Base-by-base conservation (phyloP, 2,888 invertebrate genomes). In the Drosophila helvetica region DNA sequence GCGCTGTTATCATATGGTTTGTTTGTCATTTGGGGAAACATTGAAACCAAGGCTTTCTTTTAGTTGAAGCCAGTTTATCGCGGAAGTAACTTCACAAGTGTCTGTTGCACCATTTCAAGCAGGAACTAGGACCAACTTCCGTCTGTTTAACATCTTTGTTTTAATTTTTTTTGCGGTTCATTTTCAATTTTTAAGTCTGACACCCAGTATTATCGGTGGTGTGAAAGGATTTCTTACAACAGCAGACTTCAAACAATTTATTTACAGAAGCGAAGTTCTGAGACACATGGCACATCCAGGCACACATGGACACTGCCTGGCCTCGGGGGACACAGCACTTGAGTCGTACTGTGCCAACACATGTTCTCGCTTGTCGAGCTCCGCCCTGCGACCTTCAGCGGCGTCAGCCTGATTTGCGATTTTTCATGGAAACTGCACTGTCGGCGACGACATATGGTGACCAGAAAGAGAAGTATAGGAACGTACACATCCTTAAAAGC, bases 381-480 rank as follows among this genome's bases (percentile, higher is more conserved):
- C 9, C 46, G 54, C 46, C 46, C 55, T 52, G 56, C 71, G 77
- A 82, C 89, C 83, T 86, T 80, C 71, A 66, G 54, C 70, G 86
- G 80, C 83, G 83, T 86, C 88, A 70, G 80, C 48, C 63, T 63
- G 89, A 79, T 80, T 79, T 82, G 86, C 88, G 70, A 88, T 88
- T 86, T 84, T 86, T 88, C 86, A 86, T 86, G 83, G 86, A 88
- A 86, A 76, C 74, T 66, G 75, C 86, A 74, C 58, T 17, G 57
- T 54, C 72, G 55, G 38, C 54, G 45, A 22, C 54, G 45, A 22
- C 89, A 86, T 77, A 80, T 86, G 86, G 88, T 75, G 73, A 74
- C 86, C 83, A 87, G 77, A 82, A 78, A n/a, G 38, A 15, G 38
- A 15, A 38, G 38, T 15, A 38, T 15, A 38, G 58, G 66, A 48